A percentile compares a stretch with the other conserved stretches of the same genome.
Conservation (phyloP, 2,797 vertebrate genomes). For the Caiman crocodilus region DNA sequence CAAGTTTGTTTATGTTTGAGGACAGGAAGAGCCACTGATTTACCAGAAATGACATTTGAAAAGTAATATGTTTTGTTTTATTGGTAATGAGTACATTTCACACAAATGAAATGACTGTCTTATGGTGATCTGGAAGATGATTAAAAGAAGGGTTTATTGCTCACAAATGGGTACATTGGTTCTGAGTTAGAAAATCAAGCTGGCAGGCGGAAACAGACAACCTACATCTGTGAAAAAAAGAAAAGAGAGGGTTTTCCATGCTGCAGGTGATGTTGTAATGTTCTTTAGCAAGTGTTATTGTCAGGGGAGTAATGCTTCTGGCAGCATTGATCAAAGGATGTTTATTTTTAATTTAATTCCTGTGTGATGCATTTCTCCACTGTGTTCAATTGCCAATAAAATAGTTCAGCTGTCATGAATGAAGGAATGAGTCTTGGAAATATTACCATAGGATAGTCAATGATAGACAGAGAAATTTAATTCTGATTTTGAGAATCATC, state of each 20-base stretch:
- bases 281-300: background rate
- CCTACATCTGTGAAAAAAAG: background rate
- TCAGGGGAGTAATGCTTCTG: background rate
- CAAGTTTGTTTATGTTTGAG: background rate
- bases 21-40: background rate
- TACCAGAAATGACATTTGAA: background rate
- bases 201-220: background rate
- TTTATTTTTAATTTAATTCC: background rate
- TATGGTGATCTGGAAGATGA: background rate
- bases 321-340: background rate
- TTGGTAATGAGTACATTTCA: background rate
- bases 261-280: background rate
- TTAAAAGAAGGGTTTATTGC: background rate
- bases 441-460: background rate
- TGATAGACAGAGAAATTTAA: background rate
- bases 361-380: background rate
- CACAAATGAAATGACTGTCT: background rate
- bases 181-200: background rate
- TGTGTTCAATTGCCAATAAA: background rate
- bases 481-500: background rate
- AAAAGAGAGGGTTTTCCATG: background rate
- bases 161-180: background rate
- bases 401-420: fast-evolving
- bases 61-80: background rate
- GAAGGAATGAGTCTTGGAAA: background rate